A percentile compares a stretch with the other conserved stretches of the same genome.
phyloP scores from a whole-genome alignment of 2,113 vertebrate species.

The Protobothrops flavoviridis region DNA sequence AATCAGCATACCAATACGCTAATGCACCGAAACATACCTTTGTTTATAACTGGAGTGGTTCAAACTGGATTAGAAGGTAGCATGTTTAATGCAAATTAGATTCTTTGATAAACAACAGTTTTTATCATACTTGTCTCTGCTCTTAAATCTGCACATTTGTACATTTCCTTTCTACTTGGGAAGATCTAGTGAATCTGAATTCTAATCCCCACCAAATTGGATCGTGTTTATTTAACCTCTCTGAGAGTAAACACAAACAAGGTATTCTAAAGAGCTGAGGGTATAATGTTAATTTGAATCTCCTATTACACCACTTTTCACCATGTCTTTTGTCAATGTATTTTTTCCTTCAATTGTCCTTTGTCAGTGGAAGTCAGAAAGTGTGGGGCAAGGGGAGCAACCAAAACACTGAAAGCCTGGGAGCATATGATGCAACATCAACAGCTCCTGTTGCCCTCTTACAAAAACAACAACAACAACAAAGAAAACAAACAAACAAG shows the following conservation, averaged over 20 bases:
- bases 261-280: not conserved
- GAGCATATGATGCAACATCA: not conserved
- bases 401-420: not conserved
- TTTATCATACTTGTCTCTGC: not conserved
- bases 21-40: not conserved
- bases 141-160: not conserved
- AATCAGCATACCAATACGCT: not conserved
- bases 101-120: not conserved
- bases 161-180: not conserved
- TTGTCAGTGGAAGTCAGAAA: not conserved
- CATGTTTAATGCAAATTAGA: not conserved
- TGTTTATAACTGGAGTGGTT: not conserved
- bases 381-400: not conserved
- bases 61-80: not conserved
- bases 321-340: not conserved
- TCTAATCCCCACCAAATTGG: not conserved
- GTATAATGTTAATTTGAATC: not conserved
- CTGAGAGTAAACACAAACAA: not conserved
- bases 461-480: not conserved
- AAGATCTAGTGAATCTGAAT: not conserved
- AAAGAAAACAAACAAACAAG: not conserved
- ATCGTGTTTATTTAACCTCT: not conserved
- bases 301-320: not conserved
- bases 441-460: not conserved
- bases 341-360: not conserved